A percentile compares a stretch with the other conserved stretches of the same genome.
These are phyloP conservation scores for Erebia ligea DNA, from an alignment of 2,888 invertebrate genomes.

Conservation along the genomic window DNA sequence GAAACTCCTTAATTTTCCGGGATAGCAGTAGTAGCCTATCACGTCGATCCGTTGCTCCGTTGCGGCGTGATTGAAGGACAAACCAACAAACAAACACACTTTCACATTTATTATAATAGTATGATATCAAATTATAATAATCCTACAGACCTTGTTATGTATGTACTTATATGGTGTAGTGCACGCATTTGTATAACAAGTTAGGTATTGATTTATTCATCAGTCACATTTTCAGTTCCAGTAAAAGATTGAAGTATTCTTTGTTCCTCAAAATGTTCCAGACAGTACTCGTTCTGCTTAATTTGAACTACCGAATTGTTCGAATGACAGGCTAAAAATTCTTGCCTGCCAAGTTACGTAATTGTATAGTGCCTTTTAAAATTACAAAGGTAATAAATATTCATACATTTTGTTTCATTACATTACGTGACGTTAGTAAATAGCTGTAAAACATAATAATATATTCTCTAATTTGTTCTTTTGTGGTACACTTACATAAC, in stretches of 20 bases:
- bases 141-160: background rate
- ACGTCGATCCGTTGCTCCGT: no score
- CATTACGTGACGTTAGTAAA: background rate
- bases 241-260: background rate
- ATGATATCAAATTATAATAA: background rate
- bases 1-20: no score
- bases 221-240: slow-evolving; percentile 6
- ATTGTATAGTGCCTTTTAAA: slow-evolving; percentile 4
- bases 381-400: background rate
- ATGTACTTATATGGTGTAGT: slow-evolving; percentile 2
- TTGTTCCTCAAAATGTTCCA: background rate
- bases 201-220: slow-evolving; percentile 11
- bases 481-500: background rate
- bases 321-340: background rate
- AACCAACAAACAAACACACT: no score
- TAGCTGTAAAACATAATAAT: background rate
- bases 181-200: slow-evolving; percentile 12
- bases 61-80: no score
- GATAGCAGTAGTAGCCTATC: no score
- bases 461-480: background rate
- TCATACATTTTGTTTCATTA: background rate
- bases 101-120: no score
- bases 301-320: slow-evolving; percentile 4
- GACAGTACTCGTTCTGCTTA: background rate
- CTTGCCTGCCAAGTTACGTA: slow-evolving; percentile 5